Evolutionary conservation across 2,888 invertebrate species (phyloP).

Genomic region (Drosophila gaucha): DNA sequence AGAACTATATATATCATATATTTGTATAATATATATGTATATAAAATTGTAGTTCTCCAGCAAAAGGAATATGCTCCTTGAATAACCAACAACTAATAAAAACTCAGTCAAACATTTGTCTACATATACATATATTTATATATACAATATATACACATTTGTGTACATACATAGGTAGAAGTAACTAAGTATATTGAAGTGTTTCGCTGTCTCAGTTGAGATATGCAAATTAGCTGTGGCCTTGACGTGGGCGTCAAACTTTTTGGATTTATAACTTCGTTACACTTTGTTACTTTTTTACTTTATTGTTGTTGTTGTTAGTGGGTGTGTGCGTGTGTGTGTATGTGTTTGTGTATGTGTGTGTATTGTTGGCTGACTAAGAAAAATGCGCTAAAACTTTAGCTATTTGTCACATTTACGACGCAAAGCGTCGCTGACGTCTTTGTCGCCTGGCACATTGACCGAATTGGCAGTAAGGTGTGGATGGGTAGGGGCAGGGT

Average conservation of each 20-base stretch:
- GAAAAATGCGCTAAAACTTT: constrained; percentile 57
- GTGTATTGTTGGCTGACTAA: constrained; percentile 44
- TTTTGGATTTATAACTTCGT: constrained; percentile 75
- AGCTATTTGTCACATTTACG: constrained; percentile 64
- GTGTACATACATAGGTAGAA: background rate
- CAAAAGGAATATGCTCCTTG: no score
- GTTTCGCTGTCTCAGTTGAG: constrained; percentile 46
- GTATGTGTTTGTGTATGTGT: constrained; percentile 24
- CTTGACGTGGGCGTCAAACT: constrained; percentile 79
- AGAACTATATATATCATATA: no score
- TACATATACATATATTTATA: no score
- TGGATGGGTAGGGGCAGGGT: background rate
- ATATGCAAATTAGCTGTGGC: constrained; percentile 76
- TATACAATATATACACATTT: no score
- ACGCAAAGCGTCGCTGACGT: constrained; percentile 30
- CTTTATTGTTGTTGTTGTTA: constrained; percentile 21
- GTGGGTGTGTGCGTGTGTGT: constrained; percentile 32
- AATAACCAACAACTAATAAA: no score
- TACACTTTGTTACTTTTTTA: constrained; percentile 70
- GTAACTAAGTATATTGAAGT: constrained; percentile 14
- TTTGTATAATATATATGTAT: background rate
- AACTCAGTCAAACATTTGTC: no score
- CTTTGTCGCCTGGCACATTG: constrained; percentile 56
- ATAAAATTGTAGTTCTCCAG: background rate
- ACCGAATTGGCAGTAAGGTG: constrained; percentile 50